phyloP scores from a whole-genome alignment of 2,113 vertebrate species.

The Chascanopsetta lugubris region DNA sequence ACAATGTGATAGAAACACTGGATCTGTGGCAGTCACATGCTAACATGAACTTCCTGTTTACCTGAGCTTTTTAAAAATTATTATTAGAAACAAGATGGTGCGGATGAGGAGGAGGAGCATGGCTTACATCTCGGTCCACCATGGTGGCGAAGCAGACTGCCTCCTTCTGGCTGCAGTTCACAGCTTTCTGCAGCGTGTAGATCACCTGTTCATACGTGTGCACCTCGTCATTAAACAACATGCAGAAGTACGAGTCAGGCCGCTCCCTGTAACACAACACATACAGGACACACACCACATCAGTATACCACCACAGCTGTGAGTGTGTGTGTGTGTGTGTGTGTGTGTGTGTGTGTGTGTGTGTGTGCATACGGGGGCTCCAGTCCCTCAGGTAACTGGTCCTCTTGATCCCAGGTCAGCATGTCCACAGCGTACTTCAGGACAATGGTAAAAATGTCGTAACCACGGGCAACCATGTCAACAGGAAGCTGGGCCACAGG shows the following conservation, averaged over 20 bases:
- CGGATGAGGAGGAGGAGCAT: background rate
- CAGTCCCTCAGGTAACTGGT: conserved; percentile 87
- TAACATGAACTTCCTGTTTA: too few species aligned
- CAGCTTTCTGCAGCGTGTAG: conserved; percentile 97
- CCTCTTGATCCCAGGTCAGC: conserved; percentile 95
- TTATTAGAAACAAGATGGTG: too few species aligned
- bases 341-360: conserved; percentile 4
- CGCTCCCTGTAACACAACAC: conserved; percentile 80
- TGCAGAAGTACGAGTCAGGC: conserved; percentile 93
- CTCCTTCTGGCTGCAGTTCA: conserved; percentile 96
- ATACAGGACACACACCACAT: background rate
- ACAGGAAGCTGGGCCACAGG: conserved; percentile 88
- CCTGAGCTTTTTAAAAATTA: too few species aligned
- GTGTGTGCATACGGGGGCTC: conserved; percentile 84
- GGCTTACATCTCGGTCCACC: conserved; percentile 96
- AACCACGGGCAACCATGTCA: conserved; percentile 89
- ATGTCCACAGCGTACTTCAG: conserved; percentile 96
- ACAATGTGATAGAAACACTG: too few species aligned
- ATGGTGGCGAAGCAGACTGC: conserved; percentile 96
- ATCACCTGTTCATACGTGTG: conserved; percentile 99
- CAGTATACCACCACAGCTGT: background rate
- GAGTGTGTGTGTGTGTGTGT: background rate
- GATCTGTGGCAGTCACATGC: too few species aligned
- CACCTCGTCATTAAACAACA: conserved; percentile 99
- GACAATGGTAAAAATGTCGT: conserved; percentile 90